Percentiles rank a stretch among this genome's conserved stretches.
phyloP scores from a whole-genome alignment of 2,797 vertebrate species.

The Psittacula echo region DNA sequence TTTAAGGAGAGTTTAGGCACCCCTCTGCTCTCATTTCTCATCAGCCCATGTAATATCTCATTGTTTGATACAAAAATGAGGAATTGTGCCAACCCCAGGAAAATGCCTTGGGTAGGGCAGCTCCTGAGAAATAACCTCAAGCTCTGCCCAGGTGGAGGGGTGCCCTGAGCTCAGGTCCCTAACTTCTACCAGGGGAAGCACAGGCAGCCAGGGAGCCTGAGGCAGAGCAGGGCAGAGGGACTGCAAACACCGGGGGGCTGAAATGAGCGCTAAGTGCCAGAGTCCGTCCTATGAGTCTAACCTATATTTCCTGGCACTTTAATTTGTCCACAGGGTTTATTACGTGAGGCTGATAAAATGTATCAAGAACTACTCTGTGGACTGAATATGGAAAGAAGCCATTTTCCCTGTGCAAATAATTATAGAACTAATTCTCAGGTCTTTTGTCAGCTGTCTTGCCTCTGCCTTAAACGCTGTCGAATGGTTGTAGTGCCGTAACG shows the following conservation, averaged over 20 bases:
- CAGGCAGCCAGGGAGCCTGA: neutral
- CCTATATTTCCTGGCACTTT: constrained; percentile 39
- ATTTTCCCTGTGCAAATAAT: constrained; percentile 41
- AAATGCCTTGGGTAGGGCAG: neutral
- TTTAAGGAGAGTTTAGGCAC: neutral
- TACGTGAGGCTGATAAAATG: neutral
- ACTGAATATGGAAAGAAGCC: constrained; percentile 15
- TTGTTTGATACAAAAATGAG: neutral
- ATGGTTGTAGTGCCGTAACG: constrained; percentile 12
- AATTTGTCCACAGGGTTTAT: constrained; percentile 37
- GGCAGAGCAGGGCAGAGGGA: neutral
- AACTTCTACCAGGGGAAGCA: neutral
- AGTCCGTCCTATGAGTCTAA: neutral
- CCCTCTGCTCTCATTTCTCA: neutral
- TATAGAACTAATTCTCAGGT: constrained; percentile 43
- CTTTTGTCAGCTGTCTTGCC: constrained; percentile 5
- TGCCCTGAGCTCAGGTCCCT: neutral
- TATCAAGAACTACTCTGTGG: neutral
- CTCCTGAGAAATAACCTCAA: neutral
- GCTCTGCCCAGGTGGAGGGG: neutral
- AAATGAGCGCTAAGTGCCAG: fast-evolving
- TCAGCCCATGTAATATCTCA: neutral
- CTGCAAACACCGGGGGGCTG: neutral
- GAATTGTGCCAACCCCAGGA: neutral
- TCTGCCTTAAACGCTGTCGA: constrained; percentile 1